Evolutionary conservation across 2,888 invertebrate species (phyloP).

Genomic region (Alloplasta piceator): DNA sequence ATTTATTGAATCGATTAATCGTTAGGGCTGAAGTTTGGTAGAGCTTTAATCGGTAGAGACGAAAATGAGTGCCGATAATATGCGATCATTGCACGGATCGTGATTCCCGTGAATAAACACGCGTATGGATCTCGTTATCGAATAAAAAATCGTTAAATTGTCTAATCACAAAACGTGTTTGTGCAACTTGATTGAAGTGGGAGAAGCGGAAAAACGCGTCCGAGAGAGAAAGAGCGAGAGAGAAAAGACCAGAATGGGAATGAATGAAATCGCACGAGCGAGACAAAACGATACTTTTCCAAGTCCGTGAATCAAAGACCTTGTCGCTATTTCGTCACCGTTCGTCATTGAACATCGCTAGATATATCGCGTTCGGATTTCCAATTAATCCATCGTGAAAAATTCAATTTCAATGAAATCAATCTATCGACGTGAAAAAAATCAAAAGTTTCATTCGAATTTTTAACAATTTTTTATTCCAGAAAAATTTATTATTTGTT

Average conservation of each 20-base stretch:
- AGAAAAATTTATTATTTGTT: no score
- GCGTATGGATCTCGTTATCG: not conserved
- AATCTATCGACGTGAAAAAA: conserved; percentile 48
- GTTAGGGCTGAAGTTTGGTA: no score
- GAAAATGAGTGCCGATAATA: not conserved
- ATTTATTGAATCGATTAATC: no score
- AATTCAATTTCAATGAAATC: not conserved
- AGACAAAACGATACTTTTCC: not conserved
- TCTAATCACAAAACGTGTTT: conserved; percentile 13
- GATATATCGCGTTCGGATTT: not conserved
- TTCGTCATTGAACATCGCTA: conserved; percentile 37
- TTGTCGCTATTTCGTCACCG: conserved; percentile 36
- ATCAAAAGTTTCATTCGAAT: no score
- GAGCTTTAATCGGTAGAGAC: no score
- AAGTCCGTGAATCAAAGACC: conserved; percentile 9
- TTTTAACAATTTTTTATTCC: no score
- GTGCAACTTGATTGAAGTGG: conserved; percentile 22
- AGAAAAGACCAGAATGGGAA: not conserved
- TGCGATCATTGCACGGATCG: not conserved
- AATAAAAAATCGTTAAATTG: conserved; percentile 1
- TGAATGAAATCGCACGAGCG: not conserved
- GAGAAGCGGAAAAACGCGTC: not conserved
- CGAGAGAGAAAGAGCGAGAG: not conserved
- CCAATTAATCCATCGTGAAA: not conserved
- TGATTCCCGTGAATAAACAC: no score